Evolutionary conservation across 2,113 vertebrate genomes (phyloP).

Genomic region (Bubalus kerabau): DNA sequence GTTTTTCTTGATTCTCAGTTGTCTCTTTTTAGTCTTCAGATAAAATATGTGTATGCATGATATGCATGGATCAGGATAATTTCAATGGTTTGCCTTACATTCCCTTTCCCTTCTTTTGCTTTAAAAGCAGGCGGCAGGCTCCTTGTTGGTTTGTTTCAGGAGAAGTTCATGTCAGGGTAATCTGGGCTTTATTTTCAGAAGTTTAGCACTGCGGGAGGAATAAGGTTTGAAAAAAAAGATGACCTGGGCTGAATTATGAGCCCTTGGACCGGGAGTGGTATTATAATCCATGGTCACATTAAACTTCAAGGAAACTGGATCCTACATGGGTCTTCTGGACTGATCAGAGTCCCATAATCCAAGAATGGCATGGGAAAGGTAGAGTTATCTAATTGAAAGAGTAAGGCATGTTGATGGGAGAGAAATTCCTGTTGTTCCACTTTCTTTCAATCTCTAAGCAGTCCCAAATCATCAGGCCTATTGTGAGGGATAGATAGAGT

Average conservation of each 20-base stretch:
- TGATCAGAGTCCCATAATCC: not conserved
- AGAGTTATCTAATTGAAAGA: not conserved
- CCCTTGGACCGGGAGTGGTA: not conserved
- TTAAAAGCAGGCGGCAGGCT: not conserved
- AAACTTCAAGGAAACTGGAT: not conserved
- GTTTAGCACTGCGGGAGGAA: not conserved
- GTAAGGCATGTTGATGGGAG: not conserved
- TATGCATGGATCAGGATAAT: not conserved
- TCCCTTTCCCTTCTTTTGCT: not conserved
- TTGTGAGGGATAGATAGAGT: not conserved
- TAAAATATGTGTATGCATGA: not conserved
- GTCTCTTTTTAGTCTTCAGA: not conserved
- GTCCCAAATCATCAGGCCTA: not conserved
- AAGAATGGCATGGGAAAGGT: not conserved
- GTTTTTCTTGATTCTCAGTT: not conserved
- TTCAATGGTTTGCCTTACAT: not conserved
- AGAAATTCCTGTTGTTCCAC: not conserved
- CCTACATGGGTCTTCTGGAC: not conserved
- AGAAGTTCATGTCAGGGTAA: not conserved
- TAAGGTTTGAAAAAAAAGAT: not conserved
- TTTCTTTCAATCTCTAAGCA: not conserved
- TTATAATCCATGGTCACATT: not conserved
- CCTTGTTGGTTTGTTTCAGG: not conserved
- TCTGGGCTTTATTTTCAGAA: not conserved
- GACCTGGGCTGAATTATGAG: not conserved